Conservation (phyloP, 2,888 invertebrate species). For the Catocala sponsa region DNA sequence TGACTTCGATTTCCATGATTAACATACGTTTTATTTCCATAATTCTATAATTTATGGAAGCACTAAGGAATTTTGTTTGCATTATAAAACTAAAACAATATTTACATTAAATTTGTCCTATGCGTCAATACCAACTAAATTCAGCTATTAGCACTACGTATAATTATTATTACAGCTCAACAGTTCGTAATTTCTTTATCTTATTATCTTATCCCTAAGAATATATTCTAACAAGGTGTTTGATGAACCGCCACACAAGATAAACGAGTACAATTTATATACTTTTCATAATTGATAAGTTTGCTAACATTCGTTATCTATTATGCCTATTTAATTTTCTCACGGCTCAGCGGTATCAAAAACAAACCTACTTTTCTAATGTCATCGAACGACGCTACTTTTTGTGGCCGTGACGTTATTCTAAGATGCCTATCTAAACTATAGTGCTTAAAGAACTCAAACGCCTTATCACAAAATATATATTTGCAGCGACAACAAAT, state of each 20-base stretch:
- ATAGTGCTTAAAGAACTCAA: slow-evolving; percentile 12
- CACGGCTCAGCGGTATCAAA: slow-evolving; percentile 17
- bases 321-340: not conserved
- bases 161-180: slow-evolving; percentile 44
- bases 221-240: slow-evolving; percentile 34
- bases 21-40: slow-evolving; percentile 48
- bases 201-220: slow-evolving; percentile 37
- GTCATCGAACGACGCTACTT: slow-evolving; percentile 9
- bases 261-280: slow-evolving; percentile 22
- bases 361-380: slow-evolving; percentile 25
- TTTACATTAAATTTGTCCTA: slow-evolving; percentile 47
- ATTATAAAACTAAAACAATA: slow-evolving; percentile 64
- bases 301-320: not conserved
- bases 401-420: slow-evolving; percentile 17
- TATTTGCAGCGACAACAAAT: slow-evolving; percentile 20
- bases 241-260: slow-evolving; percentile 31
- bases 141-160: slow-evolving; percentile 47
- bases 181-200: slow-evolving; percentile 45
- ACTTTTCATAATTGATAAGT: slow-evolving; percentile 1
- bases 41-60: slow-evolving; percentile 70
- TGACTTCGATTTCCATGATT: slow-evolving; percentile 42
- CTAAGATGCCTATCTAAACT: slow-evolving; percentile 17
- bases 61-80: slow-evolving; percentile 74
- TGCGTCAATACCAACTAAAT: slow-evolving; percentile 50
- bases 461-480: slow-evolving; percentile 43